A percentile compares a stretch with the other conserved stretches of the same genome.
These are phyloP conservation scores for Aethes cnicana DNA, from an alignment of 2,888 invertebrate species.

Conservation along the genomic window DNA sequence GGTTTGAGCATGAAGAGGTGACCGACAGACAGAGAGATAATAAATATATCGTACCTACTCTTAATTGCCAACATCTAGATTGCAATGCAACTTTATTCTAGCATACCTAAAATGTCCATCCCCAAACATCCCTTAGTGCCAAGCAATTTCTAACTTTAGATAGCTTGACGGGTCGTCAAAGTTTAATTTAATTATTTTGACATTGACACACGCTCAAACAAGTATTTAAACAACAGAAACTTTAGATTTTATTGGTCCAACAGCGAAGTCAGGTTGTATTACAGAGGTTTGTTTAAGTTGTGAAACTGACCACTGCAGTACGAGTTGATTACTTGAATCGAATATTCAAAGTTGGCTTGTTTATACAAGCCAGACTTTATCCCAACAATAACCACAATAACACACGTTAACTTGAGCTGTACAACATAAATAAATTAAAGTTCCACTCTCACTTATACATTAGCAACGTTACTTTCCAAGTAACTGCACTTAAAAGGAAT, in stretches of 20 bases:
- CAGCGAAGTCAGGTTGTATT: conserved; percentile 14
- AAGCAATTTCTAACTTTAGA: conserved; percentile 23
- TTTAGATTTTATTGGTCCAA: conserved; percentile 21
- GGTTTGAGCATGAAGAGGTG: no score
- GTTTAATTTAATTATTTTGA: conserved; percentile 31
- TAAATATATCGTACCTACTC: no score
- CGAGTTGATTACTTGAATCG: no score
- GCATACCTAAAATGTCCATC: conserved; percentile 6
- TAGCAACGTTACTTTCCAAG: conserved; percentile 1
- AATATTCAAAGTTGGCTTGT: no score
- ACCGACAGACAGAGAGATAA: no score
- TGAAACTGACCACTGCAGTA: conserved; percentile 1
- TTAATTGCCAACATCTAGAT: no score
- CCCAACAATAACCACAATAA: no score
- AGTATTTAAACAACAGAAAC: conserved; percentile 21
- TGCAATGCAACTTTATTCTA: conserved; percentile 7
- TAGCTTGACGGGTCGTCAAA: conserved; percentile 26
- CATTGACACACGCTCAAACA: conserved; percentile 26
- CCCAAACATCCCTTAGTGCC: conserved; percentile 17
- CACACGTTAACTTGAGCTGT: no score
- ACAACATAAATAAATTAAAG: no score
- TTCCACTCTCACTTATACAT: no score
- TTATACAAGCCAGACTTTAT: no score
- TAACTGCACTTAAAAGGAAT: conserved; percentile 8
- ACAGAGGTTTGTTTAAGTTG: conserved; percentile 3